Conservation (phyloP, 1,140 invertebrate genomes). For the Stegodyphus mimosarum region DNA sequence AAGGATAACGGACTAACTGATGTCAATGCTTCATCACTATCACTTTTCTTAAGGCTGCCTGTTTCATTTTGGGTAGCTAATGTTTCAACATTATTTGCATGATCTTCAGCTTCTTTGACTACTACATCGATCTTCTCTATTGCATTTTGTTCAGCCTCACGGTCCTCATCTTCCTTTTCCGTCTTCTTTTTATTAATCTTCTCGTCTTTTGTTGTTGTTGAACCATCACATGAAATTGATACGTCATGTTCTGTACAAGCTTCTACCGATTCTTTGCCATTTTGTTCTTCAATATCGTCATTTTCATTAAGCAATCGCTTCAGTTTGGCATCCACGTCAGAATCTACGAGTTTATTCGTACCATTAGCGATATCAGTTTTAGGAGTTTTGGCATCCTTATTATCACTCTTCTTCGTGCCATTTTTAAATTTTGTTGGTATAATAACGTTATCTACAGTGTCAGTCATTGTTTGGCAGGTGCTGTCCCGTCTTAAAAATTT, state of each 20-base stretch:
- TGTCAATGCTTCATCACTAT: conserved; percentile 1
- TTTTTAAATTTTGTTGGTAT: not conserved
- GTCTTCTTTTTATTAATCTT: not conserved
- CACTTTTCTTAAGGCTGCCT: not conserved
- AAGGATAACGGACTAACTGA: conserved; percentile 7
- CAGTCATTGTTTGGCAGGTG: conserved; percentile 36
- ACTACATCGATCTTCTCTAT: conserved; percentile 37
- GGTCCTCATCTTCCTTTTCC: not conserved
- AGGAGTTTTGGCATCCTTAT: not conserved
- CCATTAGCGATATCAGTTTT: not conserved
- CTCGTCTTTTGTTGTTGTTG: not conserved
- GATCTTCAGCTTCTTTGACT: conserved; percentile 21
- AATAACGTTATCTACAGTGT: not conserved
- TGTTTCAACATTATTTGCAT: not conserved
- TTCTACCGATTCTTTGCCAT: not conserved
- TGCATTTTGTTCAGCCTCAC: conserved; percentile 19
- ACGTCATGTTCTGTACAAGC: not conserved
- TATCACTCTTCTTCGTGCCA: not conserved
- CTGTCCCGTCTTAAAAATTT: conserved; percentile 43
- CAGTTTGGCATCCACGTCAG: conserved; percentile 21
- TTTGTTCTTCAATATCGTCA: not conserved
- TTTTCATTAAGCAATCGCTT: conserved; percentile 5
- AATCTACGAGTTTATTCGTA: not conserved
- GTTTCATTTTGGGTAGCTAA: not conserved
- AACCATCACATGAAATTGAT: not conserved